Conservation (phyloP, 2,797 vertebrate genomes). For the Scyliorhinus canicula region DNA sequence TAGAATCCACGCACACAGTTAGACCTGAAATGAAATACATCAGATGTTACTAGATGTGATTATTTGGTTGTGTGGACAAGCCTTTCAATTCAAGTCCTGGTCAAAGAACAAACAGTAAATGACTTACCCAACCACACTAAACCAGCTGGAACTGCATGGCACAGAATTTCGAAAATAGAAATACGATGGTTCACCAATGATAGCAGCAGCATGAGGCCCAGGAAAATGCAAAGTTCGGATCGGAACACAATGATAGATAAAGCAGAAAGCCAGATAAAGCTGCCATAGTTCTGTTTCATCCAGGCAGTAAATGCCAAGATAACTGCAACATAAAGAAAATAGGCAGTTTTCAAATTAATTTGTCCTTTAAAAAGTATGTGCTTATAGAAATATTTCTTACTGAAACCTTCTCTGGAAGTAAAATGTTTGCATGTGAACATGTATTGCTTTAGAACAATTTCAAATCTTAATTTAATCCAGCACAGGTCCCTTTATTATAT, state of each 20-base stretch:
- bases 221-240: constrained; percentile 78
- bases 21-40: constrained; percentile 59
- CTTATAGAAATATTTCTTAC: neutral
- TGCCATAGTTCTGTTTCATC: constrained; percentile 71
- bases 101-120: neutral
- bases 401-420: neutral
- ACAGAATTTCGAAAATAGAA: constrained; percentile 59
- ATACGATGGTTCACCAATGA: constrained; percentile 65
- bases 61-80: neutral
- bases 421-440: neutral
- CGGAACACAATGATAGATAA: constrained; percentile 82
- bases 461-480: neutral
- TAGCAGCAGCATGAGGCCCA: constrained; percentile 79
- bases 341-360: neutral
- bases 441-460: neutral
- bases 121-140: constrained; percentile 73
- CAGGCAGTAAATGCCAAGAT: constrained; percentile 76
- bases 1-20: constrained; percentile 73
- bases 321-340: constrained; percentile 56
- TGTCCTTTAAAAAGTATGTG: neutral
- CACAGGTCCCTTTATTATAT: neutral
- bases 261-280: constrained; percentile 80
- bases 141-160: constrained; percentile 73
- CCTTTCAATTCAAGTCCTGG: neutral
- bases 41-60: neutral